These are phyloP conservation scores for Apotomis turbidana DNA, from an alignment of 2,888 invertebrate genomes.

Conservation along the genomic window DNA sequence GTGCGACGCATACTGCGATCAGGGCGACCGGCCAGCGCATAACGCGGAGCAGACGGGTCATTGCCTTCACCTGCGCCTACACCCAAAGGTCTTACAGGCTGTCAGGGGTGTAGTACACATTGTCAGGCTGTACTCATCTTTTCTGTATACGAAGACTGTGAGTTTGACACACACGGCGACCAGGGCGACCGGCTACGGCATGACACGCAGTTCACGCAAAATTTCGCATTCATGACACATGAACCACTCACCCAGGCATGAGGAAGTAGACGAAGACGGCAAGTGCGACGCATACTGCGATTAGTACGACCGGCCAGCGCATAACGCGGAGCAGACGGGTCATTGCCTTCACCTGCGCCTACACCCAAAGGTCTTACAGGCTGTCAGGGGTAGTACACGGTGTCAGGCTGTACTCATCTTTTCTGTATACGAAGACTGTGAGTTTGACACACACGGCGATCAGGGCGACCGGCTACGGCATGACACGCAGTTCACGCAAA, in stretches of 20 bases:
- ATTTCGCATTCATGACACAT: too few relatives aligned
- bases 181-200: background rate
- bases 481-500: too few relatives aligned
- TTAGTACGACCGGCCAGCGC: constrained; percentile 80
- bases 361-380: constrained; percentile 48
- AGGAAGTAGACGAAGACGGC: too few relatives aligned
- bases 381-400: too few relatives aligned
- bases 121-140: constrained; percentile 44
- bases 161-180: background rate
- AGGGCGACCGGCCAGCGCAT: constrained; percentile 80
- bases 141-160: background rate
- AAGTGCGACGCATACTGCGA: too few relatives aligned
- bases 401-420: constrained; percentile 44
- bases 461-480: background rate
- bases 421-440: background rate
- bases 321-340: constrained; percentile 63
- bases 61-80: constrained; percentile 55
- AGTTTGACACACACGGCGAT: background rate
- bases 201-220: too few relatives aligned
- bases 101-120: too few relatives aligned
- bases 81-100: constrained; percentile 46
- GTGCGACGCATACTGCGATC: too few relatives aligned
- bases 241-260: too few relatives aligned
- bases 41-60: constrained; percentile 60
- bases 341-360: constrained; percentile 56